Base-by-base conservation (phyloP, 2,797 vertebrate species). In the Sebastes iracundus region DNA sequence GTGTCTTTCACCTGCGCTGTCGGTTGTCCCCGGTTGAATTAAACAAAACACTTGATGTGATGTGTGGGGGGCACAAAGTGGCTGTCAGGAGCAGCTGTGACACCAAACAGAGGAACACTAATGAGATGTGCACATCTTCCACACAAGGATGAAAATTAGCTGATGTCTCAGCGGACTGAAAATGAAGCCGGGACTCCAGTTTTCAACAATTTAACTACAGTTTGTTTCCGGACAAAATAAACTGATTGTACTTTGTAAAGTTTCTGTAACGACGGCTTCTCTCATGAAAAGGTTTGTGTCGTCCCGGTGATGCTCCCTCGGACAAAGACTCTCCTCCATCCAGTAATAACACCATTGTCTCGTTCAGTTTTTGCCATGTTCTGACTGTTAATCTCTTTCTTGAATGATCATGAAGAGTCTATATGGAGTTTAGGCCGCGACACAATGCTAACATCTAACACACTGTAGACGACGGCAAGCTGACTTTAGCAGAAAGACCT, bases 31-130 rank as follows among this genome's bases (percentile, higher is more conserved):
- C 25, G 68, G 62, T 13, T 79, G 71, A 83, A 74, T 75, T 23
- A 28, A 46, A 79, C 13, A 56, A 56, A 80, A 83, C 83, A 67
- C 73, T 70, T 71, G 38, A 38, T 14, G 72, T 16, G 68, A 81
- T 58, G 68, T 53, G 70, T 55, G 82, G 56, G 70, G 58, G 82
- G 59, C 52, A 75, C 60, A 52, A 66, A 78, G 62, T 53, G 67
- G 69, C 30, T 67, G 75, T 72, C 23, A 25, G 75, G 33, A 82
- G 77, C 89, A 82, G 87, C 87, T 86, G 81, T 75, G 86, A 80
- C 82, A 71, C 63, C 71, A 81, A 69, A 74, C 70, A 56, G 35
- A 46, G 75, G 73, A 87, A 87, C 81, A 61, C 68, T 60, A 73
- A 68, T 72, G 73, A 79, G 76, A 84, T 16, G n/a, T 1, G n/a